Base-by-base conservation (phyloP, 1,140 invertebrate genomes). In the Conopomorpha cramerella region DNA sequence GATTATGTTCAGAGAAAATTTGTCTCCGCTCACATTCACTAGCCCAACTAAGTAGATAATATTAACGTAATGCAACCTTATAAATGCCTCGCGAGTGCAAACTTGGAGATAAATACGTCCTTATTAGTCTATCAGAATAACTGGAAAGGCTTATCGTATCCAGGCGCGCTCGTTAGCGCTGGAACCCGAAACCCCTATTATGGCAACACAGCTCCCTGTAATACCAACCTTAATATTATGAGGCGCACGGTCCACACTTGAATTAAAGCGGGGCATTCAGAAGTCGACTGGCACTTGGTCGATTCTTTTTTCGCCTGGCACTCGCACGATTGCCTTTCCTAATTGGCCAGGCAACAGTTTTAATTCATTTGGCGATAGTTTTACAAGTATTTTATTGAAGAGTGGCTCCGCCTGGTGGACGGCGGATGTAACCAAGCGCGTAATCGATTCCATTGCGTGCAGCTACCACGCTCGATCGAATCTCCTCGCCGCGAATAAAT, bases 341-440 rank as follows among this genome's bases (percentile, higher is more conserved):
- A 77, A 77, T 77, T 77, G 72, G 70, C 61, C 67, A 55, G 46
- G 55, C 68, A 72, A 72, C 56, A 67, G 67, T 68, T 73, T 68
- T 63, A 74, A 70, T 71, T 72, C 72, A 77, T 68, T 72, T 68
- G 45, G 68, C 67, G 63, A 73, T 74, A 74, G 70, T 74, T 74
- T 68, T 68, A 74, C 66, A 74, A 66, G 67, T 66, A 72, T 74
- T 71, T 68, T 65, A 70, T 67, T 67, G 65, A 72, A 61, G 57
- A 58, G 61, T 64, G 55, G 56, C 66, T 65, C 70, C 66, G 62
- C 59, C 70, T 62, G 66, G 58, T 52, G 56, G 48, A 32, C 45
- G 37, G 45, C 23, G 40, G 51, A 47, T 52, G 61, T 55, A 64
- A 58, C 60, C 38, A 46, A 59, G 46, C 66, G 58, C 55, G 65